A percentile compares a stretch with the other conserved stretches of the same genome.
Conservation (phyloP, 2,113 vertebrate genomes). For the Catharus minimus region DNA sequence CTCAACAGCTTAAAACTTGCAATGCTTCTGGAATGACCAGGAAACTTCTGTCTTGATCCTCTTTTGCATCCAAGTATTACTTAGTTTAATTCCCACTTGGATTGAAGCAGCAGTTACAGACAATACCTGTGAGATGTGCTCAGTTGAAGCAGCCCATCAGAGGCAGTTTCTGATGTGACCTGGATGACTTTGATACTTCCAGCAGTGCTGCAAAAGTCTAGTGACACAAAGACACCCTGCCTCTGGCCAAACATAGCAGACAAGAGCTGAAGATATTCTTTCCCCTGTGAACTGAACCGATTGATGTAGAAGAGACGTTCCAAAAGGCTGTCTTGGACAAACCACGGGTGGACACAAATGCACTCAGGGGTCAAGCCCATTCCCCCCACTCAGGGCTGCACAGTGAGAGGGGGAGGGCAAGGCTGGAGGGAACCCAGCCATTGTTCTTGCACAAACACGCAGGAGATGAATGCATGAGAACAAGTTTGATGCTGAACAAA, state of each 20-base stretch:
- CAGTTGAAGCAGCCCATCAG: neutral
- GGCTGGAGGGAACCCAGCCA: constrained; percentile 32
- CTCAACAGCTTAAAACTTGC: neutral
- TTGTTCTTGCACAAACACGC: constrained; percentile 15
- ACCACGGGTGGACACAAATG: fast-evolving
- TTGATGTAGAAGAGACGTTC: neutral
- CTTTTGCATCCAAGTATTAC: neutral
- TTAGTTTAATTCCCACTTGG: neutral
- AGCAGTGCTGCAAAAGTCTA: neutral
- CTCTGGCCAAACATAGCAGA: neutral
- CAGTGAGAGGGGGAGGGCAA: neutral
- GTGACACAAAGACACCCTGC: neutral
- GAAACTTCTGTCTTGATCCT: neutral
- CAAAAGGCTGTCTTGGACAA: neutral
- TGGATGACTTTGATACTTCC: neutral
- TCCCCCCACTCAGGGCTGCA: neutral
- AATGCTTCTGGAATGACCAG: neutral
- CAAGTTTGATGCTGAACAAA: constrained; percentile 37
- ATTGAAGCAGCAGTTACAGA: neutral
- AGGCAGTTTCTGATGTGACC: neutral
- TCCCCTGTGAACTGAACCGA: neutral
- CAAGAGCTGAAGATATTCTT: neutral
- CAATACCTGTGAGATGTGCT: neutral
- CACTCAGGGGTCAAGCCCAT: neutral
- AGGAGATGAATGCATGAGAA: constrained; percentile 12